These are phyloP conservation scores for Phenganax marumi DNA, from an alignment of 92 coral and sea anemone species.

Conservation along the genomic window DNA sequence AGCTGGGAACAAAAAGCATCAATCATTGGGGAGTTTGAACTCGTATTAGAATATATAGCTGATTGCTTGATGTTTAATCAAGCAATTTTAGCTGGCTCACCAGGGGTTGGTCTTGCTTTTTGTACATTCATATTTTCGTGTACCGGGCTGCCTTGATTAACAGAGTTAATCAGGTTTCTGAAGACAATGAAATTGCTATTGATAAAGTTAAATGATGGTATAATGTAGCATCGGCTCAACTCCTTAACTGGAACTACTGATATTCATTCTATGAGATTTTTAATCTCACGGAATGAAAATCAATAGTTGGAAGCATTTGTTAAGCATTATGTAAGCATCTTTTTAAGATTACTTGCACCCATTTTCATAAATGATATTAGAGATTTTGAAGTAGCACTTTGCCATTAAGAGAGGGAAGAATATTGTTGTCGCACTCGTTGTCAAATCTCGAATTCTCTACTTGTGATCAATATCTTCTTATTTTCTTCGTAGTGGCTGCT, in stretches of 20 bases:
- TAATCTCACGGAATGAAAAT: too few species aligned
- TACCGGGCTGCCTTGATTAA: not conserved
- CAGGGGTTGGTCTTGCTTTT: not conserved
- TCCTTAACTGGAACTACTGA: too few species aligned
- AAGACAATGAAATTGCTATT: not conserved
- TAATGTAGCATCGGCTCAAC: too few species aligned
- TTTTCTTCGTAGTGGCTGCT: constrained; percentile 13
- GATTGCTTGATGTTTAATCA: not conserved
- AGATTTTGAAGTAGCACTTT: too few species aligned
- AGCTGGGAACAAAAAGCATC: not conserved
- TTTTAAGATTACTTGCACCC: too few species aligned
- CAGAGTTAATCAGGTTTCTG: not conserved
- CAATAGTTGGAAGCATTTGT: too few species aligned
- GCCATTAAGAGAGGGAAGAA: too few species aligned
- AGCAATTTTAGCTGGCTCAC: not conserved
- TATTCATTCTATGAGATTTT: too few species aligned
- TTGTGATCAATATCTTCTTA: not conserved
- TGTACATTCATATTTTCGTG: not conserved
- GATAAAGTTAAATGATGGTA: not conserved
- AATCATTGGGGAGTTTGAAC: not conserved
- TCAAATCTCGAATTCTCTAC: not conserved
- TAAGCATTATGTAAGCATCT: too few species aligned
- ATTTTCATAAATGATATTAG: too few species aligned
- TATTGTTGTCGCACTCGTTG: too few species aligned
- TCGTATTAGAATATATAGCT: not conserved